Evolutionary conservation across 2,113 vertebrate genomes (phyloP), one percentile per base, ranked within the genome.

Genomic region (Dipodomys ordii): DNA sequence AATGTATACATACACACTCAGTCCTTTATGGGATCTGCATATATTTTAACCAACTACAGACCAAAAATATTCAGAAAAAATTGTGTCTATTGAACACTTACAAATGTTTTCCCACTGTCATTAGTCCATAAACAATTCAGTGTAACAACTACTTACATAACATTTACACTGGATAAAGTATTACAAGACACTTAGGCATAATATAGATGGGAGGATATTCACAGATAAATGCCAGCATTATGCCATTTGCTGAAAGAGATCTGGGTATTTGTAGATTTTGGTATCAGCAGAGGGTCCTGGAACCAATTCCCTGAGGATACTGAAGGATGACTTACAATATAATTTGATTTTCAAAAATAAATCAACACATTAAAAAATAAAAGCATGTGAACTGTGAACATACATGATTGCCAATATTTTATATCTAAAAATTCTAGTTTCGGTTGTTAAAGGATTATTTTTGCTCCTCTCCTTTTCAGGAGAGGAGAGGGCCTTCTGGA

Each of bases 281-380:
- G n/a, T 78, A 69, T 57, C 25, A 39, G 6, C 25, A 83, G 11
- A 65, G 12, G 23, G 12, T 15, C 28, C 22, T 32, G 7, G 28
- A 71, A 46, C 20, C 8, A 62, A 60, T 44, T 35, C 32, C 46
- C 35, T 32, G 64, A 60, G 46, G 20, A 85, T 46, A 65, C 6
- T 62, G 16, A 92, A 12, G 53, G 74, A 71, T 15, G n/a, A 68
- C 71, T 76, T 35, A 62, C 39, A 64, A 67, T 64, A 71, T 71
- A n/a, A 76, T 18, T 81, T 92, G 74, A 87, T 81, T 90, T 84
- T 11, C 25, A 92, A 92, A 90, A 85, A 92, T 57, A 78, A 94
- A 83, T 44, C 28, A 83, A 83, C 6, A 91, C 78, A 84, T 49
- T 69, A 88, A 82, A 87, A 94, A 53, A 7, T 20, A 69, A 32